These are phyloP conservation scores for Hetaerina titia DNA, from an alignment of 2,888 invertebrate genomes.

Conservation along the genomic window DNA sequence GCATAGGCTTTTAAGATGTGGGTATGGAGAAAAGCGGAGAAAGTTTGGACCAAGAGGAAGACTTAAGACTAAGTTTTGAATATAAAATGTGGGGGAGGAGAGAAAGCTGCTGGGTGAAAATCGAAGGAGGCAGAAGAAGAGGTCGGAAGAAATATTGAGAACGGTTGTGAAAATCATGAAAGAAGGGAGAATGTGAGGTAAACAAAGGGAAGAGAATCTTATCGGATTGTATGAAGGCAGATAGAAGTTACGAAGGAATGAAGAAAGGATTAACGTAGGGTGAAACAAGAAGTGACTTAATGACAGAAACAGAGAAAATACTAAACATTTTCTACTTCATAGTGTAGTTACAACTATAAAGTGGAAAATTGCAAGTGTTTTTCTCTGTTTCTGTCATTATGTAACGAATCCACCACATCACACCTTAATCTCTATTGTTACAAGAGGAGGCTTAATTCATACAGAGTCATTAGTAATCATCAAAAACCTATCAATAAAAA, in stretches of 20 bases:
- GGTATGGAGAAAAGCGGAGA: not conserved
- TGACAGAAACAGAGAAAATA: not conserved
- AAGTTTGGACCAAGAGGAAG: not conserved
- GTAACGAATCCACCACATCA: too few species aligned
- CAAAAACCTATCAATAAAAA: too few species aligned
- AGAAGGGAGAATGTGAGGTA: not conserved
- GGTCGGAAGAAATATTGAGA: not conserved
- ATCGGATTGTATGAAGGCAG: too few species aligned
- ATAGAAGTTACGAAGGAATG: too few species aligned
- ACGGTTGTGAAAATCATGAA: not conserved
- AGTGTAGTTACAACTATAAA: too few species aligned
- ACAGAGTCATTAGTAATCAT: too few species aligned
- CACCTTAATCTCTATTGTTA: too few species aligned
- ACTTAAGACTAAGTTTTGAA: too few species aligned
- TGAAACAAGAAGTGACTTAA: not conserved
- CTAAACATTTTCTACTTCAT: not conserved
- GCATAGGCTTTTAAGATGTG: not conserved
- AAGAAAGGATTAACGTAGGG: not conserved
- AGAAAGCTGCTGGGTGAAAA: not conserved
- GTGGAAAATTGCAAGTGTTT: too few species aligned
- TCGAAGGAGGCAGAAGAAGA: not conserved
- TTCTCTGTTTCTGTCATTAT: too few species aligned
- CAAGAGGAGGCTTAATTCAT: too few species aligned
- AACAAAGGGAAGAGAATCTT: not conserved
- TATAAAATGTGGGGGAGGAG: not conserved